Base-by-base conservation (phyloP, 2,797 vertebrate species). In the Poeciliopsis paucimaculata region DNA sequence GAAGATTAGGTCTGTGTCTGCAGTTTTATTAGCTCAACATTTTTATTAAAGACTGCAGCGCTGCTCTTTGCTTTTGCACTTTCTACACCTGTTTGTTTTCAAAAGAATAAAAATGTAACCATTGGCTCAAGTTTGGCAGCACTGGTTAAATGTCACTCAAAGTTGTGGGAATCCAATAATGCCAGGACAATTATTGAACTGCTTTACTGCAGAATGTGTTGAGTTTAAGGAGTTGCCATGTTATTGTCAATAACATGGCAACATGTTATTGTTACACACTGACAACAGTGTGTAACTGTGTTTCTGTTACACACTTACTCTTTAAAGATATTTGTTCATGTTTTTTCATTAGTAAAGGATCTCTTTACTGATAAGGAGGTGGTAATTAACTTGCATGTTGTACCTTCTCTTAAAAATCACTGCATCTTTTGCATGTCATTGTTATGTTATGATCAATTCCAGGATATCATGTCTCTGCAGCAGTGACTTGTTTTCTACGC, bases 371-470 rank as follows among this genome's bases (percentile, higher is more conserved):
- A 13, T 28, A 76, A 70, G 18, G 41, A 23, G 13, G 43, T 76
- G 53, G 77, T 55, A 78, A 76, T 79, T 71, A 77, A 78, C 64
- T 43, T 23, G 60, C 51, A 47, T 41, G 13, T 18, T 64, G 46
- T 41, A 5, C 72, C 73, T 73, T 68, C 73, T 64, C 66, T 43
- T 51, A 41, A 16, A 45, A 46, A 78, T 72, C 70, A 68, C 64
- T 76, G 70, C 55, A 78, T 49, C 26, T 23, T 60, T 77, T 80
- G 47, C 1, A 26, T 72, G 47, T 75, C 64, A 45, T 23, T 23
- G 71, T 75, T 46, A 53, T 2, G 20, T 51, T 15, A 76, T 60
- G 41, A 77, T 34, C 79, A 46, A 64, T 81, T 84, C 66, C 18
- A 47, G 57, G 26, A 45, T 23, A 75, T 71, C 16, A 31, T 66